phyloP scores from a whole-genome alignment of 2,797 vertebrate genomes.

The Thaleichthys pacificus region DNA sequence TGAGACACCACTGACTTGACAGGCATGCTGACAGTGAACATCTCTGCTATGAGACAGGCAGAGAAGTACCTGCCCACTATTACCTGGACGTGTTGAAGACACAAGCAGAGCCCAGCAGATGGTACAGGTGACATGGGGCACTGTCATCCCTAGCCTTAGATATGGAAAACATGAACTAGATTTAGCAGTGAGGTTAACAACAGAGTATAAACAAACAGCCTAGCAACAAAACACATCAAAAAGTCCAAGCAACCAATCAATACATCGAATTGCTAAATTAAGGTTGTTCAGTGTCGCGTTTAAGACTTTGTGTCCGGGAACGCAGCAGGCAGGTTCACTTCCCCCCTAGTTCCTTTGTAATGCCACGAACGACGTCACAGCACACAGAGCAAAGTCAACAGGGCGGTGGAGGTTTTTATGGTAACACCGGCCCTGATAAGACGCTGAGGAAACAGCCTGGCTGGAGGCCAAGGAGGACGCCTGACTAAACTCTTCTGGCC shows the following conservation, averaged over 20 bases:
- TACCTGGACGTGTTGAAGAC: constrained; percentile 66
- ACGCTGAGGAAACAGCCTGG: constrained; percentile 3
- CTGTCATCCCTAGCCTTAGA: constrained; percentile 59
- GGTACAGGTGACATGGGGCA: constrained; percentile 41
- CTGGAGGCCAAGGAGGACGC: neutral
- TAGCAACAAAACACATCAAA: neutral
- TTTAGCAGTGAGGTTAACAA: neutral
- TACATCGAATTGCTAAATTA: neutral
- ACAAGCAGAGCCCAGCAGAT: constrained; percentile 40
- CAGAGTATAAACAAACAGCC: neutral
- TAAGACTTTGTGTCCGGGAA: neutral
- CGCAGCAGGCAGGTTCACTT: constrained; percentile 6
- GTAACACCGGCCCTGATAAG: constrained; percentile 32
- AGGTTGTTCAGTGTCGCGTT: neutral
- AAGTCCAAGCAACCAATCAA: neutral
- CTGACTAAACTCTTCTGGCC: neutral
- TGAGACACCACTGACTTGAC: neutral
- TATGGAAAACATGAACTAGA: constrained; percentile 11
- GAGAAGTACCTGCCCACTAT: constrained; percentile 4
- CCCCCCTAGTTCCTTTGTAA: constrained; percentile 16
- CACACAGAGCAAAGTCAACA: constrained; percentile 65
- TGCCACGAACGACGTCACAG: constrained; percentile 26
- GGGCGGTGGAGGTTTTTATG: constrained; percentile 47
- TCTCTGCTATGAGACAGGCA: neutral
- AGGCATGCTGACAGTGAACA: neutral